phyloP scores from a whole-genome alignment of 2,797 vertebrate species.

The Delichon dasypus region DNA sequence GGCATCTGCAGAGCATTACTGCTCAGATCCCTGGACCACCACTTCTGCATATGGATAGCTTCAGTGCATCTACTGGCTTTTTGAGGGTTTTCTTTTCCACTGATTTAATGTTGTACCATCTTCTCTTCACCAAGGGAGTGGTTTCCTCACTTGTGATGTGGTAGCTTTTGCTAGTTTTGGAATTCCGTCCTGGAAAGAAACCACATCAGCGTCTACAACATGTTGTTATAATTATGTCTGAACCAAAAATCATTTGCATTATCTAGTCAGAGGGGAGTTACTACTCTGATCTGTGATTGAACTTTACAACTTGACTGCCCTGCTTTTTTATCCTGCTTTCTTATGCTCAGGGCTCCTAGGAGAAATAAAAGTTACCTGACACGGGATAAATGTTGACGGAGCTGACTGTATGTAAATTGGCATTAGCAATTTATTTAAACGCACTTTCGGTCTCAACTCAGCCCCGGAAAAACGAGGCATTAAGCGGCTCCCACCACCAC shows the following conservation, averaged over 20 bases:
- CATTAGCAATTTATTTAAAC: background rate
- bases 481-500: background rate
- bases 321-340: background rate
- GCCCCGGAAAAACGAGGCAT: background rate
- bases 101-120: constrained; percentile 15
- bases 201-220: background rate
- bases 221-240: constrained; percentile 4
- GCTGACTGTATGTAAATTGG: background rate
- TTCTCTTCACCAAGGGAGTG: constrained; percentile 17
- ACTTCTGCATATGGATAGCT: background rate
- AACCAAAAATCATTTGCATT: background rate
- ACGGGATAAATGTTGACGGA: background rate
- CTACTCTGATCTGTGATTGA: background rate
- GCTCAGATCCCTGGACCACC: background rate
- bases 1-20: constrained; percentile 26
- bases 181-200: background rate
- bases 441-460: background rate
- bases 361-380: background rate
- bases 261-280: background rate
- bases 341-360: background rate
- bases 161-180: constrained; percentile 33
- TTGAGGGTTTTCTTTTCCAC: constrained; percentile 13
- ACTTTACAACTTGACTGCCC: background rate
- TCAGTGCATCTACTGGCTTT: background rate
- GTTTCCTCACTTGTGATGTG: constrained; percentile 57